phyloP scores from a whole-genome alignment of 1,140 invertebrate genomes.

The Macrocentrus cingulum region DNA sequence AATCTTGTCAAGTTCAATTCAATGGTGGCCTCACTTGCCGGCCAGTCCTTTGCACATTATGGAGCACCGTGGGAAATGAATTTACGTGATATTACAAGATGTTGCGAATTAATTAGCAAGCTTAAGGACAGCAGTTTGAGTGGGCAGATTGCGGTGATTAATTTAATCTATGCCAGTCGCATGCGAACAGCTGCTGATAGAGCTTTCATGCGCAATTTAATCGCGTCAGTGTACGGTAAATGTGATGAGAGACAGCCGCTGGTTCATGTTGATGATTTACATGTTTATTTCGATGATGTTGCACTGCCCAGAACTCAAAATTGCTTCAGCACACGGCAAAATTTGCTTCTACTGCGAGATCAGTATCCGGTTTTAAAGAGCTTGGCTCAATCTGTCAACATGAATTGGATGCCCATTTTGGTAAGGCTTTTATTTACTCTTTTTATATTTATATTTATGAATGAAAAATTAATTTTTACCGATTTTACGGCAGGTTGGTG shows the following conservation, averaged over 20 bases:
- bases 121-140: conserved; percentile 24
- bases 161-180: conserved; percentile 78
- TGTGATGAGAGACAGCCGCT: conserved; percentile 45
- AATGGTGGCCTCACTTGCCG: conserved; percentile 66
- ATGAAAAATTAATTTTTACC: neutral
- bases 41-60: conserved; percentile 69
- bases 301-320: conserved; percentile 48
- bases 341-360: conserved; percentile 66
- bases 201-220: conserved; percentile 39
- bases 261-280: conserved; percentile 58
- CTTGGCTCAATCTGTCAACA: conserved; percentile 79
- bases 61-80: conserved; percentile 97
- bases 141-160: conserved; percentile 58
- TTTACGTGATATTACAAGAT: conserved; percentile 90
- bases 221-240: conserved; percentile 12
- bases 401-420: conserved; percentile 91
- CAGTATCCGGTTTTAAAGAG: conserved; percentile 72
- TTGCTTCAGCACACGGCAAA: conserved; percentile 51
- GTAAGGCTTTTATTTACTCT: conserved; percentile 59
- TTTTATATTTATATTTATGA: neutral
- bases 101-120: conserved; percentile 73
- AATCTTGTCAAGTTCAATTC: conserved; percentile 84
- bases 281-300: conserved; percentile 65
- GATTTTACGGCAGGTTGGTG: conserved; percentile 67
- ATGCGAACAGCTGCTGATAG: conserved; percentile 78